A percentile compares a stretch with the other conserved stretches of the same genome.
Conservation (phyloP, 2,888 invertebrate species). For the Onchidella celtica region DNA sequence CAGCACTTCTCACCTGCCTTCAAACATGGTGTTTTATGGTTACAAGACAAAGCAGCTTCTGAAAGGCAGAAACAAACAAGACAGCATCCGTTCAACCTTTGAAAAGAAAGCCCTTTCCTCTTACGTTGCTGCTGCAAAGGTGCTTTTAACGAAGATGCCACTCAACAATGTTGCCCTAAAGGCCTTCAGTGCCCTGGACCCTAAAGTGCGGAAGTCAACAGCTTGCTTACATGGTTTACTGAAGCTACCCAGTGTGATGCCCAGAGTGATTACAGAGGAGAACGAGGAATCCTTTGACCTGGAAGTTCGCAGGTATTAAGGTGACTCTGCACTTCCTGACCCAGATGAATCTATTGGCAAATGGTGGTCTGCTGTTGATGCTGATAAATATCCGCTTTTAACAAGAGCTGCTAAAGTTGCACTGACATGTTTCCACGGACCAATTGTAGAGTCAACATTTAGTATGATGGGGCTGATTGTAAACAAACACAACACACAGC, state of each 20-base stretch:
- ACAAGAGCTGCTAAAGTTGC: neutral
- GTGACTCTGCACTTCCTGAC: neutral
- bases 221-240: neutral
- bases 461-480: neutral
- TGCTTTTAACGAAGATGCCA: neutral
- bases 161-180: neutral
- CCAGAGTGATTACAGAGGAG: neutral
- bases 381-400: neutral
- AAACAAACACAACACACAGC: neutral
- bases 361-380: neutral
- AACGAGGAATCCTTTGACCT: neutral
- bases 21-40: neutral
- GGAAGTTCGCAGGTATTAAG: neutral
- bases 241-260: neutral
- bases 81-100: neutral
- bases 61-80: neutral
- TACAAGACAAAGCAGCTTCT: neutral
- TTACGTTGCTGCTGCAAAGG: no score
- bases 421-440: neutral
- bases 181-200: neutral
- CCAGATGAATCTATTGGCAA: neutral
- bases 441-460: constrained; percentile 12
- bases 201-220: neutral
- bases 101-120: neutral
- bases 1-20: neutral